phyloP scores from a whole-genome alignment of 1,140 invertebrate species.

The Leptinotarsa undecemlineata region DNA sequence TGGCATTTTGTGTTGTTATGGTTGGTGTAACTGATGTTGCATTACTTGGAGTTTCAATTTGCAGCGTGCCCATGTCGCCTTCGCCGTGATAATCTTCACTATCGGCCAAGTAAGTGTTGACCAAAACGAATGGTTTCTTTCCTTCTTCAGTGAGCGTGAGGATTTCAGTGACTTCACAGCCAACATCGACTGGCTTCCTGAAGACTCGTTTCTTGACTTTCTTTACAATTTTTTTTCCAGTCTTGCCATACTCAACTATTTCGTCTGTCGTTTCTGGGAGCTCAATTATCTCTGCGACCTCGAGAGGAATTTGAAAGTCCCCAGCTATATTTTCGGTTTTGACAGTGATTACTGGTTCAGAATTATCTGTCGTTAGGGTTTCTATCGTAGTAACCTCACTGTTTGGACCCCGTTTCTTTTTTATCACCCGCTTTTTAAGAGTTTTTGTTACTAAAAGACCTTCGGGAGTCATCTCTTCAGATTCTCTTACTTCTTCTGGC shows the following conservation, averaged over 20 bases:
- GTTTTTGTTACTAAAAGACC: conserved; percentile 53
- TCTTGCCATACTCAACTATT: conserved; percentile 33
- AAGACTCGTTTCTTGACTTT: conserved; percentile 53
- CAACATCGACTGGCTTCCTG: conserved; percentile 48
- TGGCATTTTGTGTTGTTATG: conserved; percentile 17
- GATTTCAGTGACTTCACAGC: conserved; percentile 50
- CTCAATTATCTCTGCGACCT: conserved; percentile 44
- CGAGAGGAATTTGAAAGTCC: conserved; percentile 42
- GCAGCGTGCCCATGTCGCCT: not conserved
- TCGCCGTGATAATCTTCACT: conserved; percentile 18
- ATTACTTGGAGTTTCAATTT: not conserved
- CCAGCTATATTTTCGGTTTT: conserved; percentile 36
- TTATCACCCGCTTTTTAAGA: conserved; percentile 45
- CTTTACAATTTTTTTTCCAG: conserved; percentile 52
- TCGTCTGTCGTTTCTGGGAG: conserved; percentile 47
- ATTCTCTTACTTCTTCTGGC: conserved; percentile 56
- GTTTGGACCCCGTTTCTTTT: conserved; percentile 45
- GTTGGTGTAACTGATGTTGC: conserved; percentile 20
- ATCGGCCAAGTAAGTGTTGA: not conserved
- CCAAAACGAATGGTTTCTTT: conserved; percentile 51
- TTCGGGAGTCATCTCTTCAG: conserved; percentile 54
- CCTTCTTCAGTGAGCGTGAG: conserved; percentile 53
- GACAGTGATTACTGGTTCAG: conserved; percentile 52
- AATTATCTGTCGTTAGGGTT: conserved; percentile 50
- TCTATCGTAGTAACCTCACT: conserved; percentile 50